These are phyloP conservation scores for Acronicta leporina DNA, from an alignment of 2,888 invertebrate genomes.

Conservation along the genomic window DNA sequence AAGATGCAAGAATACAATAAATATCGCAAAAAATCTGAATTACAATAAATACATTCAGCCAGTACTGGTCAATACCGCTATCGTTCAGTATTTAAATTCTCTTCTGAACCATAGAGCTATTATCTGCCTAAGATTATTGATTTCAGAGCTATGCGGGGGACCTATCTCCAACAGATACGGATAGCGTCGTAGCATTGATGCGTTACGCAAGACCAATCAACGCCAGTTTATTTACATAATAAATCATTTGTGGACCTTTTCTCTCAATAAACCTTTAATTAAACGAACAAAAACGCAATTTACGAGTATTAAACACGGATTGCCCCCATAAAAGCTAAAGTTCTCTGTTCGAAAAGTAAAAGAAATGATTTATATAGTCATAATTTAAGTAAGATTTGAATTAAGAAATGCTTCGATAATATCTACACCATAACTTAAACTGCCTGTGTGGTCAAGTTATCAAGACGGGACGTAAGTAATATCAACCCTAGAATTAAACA, in stretches of 20 bases:
- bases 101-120: neutral
- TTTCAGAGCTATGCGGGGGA: slow-evolving; percentile 7
- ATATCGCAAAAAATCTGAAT: neutral
- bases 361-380: slow-evolving; percentile 51
- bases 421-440: slow-evolving; percentile 36
- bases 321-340: slow-evolving; percentile 49
- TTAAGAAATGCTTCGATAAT: slow-evolving; percentile 54
- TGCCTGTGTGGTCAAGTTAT: slow-evolving; percentile 9
- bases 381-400: slow-evolving; percentile 49
- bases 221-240: slow-evolving; percentile 23
- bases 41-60: neutral
- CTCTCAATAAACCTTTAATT: slow-evolving; percentile 39
- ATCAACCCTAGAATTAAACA: neutral
- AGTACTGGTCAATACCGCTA: too few species aligned
- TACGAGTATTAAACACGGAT: slow-evolving; percentile 31
- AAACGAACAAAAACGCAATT: slow-evolving; percentile 30
- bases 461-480: neutral
- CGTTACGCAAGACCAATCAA: slow-evolving; percentile 31
- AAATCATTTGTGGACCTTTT: slow-evolving; percentile 25
- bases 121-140: slow-evolving; percentile 7
- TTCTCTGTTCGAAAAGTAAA: slow-evolving; percentile 40
- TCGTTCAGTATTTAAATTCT: too few species aligned
- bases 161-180: slow-evolving; percentile 3
- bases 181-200: slow-evolving; percentile 20
- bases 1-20: neutral